A percentile compares a stretch with the other conserved stretches of the same genome.
phyloP scores from a whole-genome alignment of 1,140 invertebrate species.

The Heliothis subflexa region DNA sequence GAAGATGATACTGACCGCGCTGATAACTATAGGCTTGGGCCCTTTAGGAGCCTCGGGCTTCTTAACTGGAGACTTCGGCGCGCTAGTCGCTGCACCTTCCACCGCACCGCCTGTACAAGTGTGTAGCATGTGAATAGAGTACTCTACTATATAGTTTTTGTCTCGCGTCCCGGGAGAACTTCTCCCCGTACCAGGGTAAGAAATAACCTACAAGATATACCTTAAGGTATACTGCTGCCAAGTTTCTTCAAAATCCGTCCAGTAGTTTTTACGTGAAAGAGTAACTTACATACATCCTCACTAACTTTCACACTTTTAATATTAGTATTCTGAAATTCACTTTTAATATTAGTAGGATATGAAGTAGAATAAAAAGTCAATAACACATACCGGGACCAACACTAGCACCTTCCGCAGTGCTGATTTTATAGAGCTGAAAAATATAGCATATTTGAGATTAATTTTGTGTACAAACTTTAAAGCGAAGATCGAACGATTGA shows the following conservation, averaged over 20 bases:
- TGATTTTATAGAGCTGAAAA: slow-evolving; percentile 56
- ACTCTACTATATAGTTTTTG: no score
- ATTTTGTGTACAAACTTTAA: no score
- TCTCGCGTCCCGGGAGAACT: no score
- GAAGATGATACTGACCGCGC: slow-evolving; percentile 46
- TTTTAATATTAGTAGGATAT: neutral
- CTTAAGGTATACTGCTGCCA: no score
- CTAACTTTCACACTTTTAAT: neutral
- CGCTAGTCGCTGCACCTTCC: slow-evolving; percentile 55
- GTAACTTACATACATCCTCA: no score
- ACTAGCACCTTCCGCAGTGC: slow-evolving; percentile 44
- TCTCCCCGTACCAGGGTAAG: no score
- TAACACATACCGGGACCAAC: slow-evolving; percentile 58
- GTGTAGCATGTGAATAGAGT: no score
- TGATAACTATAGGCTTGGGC: slow-evolving; percentile 52
- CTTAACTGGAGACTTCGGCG: slow-evolving; percentile 55
- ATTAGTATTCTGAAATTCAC: no score
- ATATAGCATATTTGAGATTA: neutral
- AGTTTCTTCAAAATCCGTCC: no score
- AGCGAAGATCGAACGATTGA: no score
- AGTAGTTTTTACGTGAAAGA: no score
- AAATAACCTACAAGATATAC: no score
- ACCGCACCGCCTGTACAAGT: slow-evolving; percentile 58
- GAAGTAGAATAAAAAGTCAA: neutral
- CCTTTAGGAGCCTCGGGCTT: slow-evolving; percentile 53